phyloP scores from a whole-genome alignment of 2,888 invertebrate genomes.

The Cantharis flavilabris region DNA sequence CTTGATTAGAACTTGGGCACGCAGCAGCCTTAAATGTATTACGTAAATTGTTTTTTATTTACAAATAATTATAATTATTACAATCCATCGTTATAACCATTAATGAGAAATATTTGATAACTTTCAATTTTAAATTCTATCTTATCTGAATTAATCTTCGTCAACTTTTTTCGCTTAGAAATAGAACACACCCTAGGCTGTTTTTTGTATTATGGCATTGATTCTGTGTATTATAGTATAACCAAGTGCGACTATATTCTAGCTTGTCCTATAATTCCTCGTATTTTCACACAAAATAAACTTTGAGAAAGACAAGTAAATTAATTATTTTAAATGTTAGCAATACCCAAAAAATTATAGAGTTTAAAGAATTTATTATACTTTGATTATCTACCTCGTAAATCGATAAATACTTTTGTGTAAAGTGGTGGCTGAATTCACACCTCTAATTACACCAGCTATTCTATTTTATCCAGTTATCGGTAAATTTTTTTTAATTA shows the following conservation, averaged over 20 bases:
- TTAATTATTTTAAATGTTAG: neutral
- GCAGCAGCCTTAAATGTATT: neutral
- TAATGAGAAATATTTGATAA: neutral
- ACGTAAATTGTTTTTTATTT: neutral
- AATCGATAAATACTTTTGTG: neutral
- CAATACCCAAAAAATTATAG: no score
- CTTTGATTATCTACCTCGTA: neutral
- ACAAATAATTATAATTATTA: neutral
- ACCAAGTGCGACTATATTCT: neutral
- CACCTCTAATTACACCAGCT: neutral
- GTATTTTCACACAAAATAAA: neutral
- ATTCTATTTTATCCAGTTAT: neutral
- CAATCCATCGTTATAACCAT: neutral
- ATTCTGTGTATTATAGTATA: no score
- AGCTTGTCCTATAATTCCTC: neutral
- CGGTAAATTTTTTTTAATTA: neutral
- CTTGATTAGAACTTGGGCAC: neutral
- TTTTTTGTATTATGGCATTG: neutral
- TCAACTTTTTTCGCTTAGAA: neutral
- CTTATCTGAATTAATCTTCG: neutral
- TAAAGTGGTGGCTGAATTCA: neutral
- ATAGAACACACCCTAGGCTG: neutral
- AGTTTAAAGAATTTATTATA: neutral
- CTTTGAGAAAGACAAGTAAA: neutral
- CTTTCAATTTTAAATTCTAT: neutral